phyloP scores from a whole-genome alignment of 2,113 vertebrate species.

The Myodes glareolus region DNA sequence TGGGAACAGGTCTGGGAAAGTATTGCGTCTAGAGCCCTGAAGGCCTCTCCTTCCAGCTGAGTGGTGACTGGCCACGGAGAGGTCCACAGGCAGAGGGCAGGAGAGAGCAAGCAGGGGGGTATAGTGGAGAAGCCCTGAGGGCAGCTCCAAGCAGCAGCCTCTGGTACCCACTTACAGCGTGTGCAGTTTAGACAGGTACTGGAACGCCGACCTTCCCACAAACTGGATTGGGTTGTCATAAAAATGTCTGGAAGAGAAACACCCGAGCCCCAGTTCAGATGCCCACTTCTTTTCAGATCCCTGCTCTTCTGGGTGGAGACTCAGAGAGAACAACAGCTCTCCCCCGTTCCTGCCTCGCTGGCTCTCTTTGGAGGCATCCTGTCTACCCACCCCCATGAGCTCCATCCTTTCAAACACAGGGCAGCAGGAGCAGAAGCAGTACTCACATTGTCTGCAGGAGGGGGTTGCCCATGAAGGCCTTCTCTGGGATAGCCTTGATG shows the following conservation, averaged over 20 bases:
- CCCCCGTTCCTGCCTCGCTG: neutral
- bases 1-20: neutral
- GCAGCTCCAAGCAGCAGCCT: neutral
- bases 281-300: neutral
- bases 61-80: neutral
- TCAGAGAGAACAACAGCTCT: neutral
- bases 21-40: too few relatives aligned
- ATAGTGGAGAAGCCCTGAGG: neutral
- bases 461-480: slow-evolving; percentile 95
- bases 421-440: neutral
- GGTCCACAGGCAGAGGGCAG: fast-evolving
- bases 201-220: slow-evolving; percentile 96
- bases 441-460: slow-evolving; percentile 97
- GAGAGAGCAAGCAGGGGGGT: neutral
- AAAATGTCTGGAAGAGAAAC: slow-evolving; percentile 91
- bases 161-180: slow-evolving; percentile 92
- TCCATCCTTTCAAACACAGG: too few relatives aligned
- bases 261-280: slow-evolving; percentile 47
- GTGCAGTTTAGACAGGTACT: slow-evolving; percentile 95
- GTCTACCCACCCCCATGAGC: too few relatives aligned
- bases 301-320: neutral
- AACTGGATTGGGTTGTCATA: slow-evolving; percentile 98
- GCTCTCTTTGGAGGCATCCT: neutral
- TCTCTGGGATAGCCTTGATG: slow-evolving; percentile 96
- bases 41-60: neutral